Conservation (phyloP, 2,113 vertebrate genomes). For the Martes martes region DNA sequence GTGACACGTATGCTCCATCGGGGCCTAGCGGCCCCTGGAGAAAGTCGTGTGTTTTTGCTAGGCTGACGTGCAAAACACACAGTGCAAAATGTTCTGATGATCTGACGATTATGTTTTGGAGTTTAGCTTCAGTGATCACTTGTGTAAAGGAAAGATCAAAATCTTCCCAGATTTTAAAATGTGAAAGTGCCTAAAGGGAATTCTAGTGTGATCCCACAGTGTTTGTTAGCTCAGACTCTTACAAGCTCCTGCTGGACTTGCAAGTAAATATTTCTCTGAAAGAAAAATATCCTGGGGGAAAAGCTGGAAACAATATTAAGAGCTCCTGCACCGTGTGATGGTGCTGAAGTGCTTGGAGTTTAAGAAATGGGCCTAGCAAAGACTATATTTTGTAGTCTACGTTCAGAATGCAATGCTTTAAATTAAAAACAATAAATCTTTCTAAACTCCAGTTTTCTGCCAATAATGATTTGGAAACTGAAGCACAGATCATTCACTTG, state of each 20-base stretch:
- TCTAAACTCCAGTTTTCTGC: neutral
- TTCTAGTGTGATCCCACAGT: neutral
- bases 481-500: neutral
- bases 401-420: neutral
- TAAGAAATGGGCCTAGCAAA: neutral
- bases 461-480: conserved; percentile 22
- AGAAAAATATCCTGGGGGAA: neutral
- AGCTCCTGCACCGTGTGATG: neutral
- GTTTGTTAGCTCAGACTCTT: neutral
- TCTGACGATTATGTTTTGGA: neutral
- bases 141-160: neutral
- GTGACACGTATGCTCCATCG: neutral
- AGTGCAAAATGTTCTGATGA: neutral
- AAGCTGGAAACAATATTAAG: neutral
- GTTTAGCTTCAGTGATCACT: neutral
- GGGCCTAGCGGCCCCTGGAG: neutral
- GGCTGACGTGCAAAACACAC: neutral
- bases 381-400: neutral
- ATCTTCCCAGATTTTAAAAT: conserved; percentile 9
- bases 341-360: neutral
- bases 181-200: conserved; percentile 22
- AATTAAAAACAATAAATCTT: conserved; percentile 25
- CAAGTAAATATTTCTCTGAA: conserved; percentile 24
- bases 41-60: neutral
- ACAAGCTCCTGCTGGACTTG: neutral